These are phyloP conservation scores for Mobula hypostoma DNA, from an alignment of 2,113 vertebrate genomes.

Conservation along the genomic window DNA sequence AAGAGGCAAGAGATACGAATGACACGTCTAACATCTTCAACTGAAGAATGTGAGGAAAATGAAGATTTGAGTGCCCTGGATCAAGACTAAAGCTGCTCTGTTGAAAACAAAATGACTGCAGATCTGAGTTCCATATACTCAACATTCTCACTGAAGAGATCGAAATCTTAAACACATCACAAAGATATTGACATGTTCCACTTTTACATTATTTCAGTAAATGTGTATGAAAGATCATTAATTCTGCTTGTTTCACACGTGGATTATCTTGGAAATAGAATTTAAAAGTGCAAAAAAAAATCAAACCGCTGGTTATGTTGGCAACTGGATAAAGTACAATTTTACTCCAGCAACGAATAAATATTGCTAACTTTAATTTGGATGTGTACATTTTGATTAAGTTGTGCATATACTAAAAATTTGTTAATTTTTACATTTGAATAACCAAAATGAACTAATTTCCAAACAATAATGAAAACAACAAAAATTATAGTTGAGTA, in stretches of 20 bases:
- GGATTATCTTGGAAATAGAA: not conserved
- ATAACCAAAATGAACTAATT: too few relatives aligned
- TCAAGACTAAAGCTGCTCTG: not conserved
- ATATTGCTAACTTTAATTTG: too few relatives aligned
- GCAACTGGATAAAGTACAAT: too few relatives aligned
- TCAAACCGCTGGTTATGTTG: too few relatives aligned
- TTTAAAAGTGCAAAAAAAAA: not conserved
- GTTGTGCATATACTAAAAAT: too few relatives aligned
- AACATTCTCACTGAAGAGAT: not conserved
- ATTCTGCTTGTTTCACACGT: not conserved
- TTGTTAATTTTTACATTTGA: too few relatives aligned
- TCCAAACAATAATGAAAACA: too few relatives aligned
- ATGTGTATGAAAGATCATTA: not conserved
- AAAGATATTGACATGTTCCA: not conserved
- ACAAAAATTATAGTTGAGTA: too few relatives aligned
- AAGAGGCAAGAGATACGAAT: not conserved
- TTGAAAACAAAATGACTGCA: not conserved
- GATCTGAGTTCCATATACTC: not conserved
- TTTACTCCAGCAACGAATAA: too few relatives aligned
- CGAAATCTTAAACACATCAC: not conserved
- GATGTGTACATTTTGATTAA: too few relatives aligned
- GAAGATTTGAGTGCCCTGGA: conserved; percentile 32
- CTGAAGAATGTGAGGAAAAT: conserved; percentile 12
- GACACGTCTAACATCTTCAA: not conserved
- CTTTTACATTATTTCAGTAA: not conserved